phyloP scores from a whole-genome alignment of 2,888 invertebrate genomes.

The Minunthozetes semirufus region DNA sequence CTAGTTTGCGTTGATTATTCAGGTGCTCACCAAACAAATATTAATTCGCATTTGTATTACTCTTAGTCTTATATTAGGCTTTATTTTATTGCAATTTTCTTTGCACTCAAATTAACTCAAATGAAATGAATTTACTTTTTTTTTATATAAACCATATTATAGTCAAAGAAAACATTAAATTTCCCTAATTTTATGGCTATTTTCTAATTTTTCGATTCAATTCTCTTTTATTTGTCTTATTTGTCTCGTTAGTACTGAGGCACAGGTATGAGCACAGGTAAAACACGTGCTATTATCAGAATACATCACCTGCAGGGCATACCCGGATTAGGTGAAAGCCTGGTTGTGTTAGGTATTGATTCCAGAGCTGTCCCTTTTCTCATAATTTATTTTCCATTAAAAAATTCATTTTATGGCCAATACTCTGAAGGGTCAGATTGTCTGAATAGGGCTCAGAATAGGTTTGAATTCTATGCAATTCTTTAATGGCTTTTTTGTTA shows the following conservation, averaged over 20 bases:
- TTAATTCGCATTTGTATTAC: constrained; percentile 16
- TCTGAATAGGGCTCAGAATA: not conserved
- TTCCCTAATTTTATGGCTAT: constrained; percentile 14
- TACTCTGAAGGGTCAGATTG: not conserved
- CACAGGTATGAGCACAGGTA: not conserved
- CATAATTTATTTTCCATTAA: constrained; percentile 3
- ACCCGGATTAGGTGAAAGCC: constrained; percentile 2
- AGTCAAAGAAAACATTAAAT: not conserved
- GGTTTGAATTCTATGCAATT: not conserved
- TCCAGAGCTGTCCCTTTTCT: constrained; percentile 1
- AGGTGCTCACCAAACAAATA: constrained; percentile 28
- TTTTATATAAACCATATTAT: not conserved
- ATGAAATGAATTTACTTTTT: constrained; percentile 11
- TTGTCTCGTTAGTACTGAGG: not conserved
- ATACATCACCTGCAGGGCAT: constrained; percentile 10
- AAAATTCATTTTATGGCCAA: not conserved
- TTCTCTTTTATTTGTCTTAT: not conserved
- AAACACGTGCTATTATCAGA: constrained; percentile 2
- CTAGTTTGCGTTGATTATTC: constrained; percentile 8
- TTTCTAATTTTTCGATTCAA: not conserved
- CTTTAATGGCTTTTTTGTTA: not conserved
- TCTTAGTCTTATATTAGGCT: too few species aligned
- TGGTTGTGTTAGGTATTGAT: not conserved
- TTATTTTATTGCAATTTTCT: constrained; percentile 25
- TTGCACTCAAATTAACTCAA: constrained; percentile 9